phyloP scores from a whole-genome alignment of 2,888 invertebrate species.

The Phlogophora meticulosa region DNA sequence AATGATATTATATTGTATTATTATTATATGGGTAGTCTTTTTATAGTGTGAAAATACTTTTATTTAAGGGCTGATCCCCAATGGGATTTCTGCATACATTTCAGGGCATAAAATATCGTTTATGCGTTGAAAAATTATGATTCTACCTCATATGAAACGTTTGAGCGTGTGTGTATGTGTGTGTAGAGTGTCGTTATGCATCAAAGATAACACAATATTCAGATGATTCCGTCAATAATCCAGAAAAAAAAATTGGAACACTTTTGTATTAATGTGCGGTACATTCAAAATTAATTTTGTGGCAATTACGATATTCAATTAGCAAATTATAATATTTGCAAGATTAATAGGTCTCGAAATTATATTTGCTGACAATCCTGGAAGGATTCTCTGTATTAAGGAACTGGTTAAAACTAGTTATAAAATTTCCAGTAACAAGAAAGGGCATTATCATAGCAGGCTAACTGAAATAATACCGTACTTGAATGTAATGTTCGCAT shows the following conservation, averaged over 20 bases:
- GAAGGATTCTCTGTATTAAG: slow-evolving; percentile 15
- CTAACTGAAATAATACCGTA: slow-evolving; percentile 33
- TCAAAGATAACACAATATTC: too few species aligned
- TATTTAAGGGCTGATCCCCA: neutral
- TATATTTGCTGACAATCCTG: too few species aligned
- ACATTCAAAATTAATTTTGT: too few species aligned
- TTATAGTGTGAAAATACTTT: too few species aligned
- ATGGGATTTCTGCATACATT: neutral
- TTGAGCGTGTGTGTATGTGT: neutral
- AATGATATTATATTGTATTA: too few species aligned
- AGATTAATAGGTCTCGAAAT: too few species aligned
- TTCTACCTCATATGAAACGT: neutral
- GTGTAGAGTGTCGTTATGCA: too few species aligned
- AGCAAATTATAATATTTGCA: too few species aligned
- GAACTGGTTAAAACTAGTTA: slow-evolving; percentile 32
- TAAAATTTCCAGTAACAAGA: slow-evolving; percentile 41
- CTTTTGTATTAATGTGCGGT: too few species aligned
- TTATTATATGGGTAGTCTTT: too few species aligned
- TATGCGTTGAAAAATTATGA: neutral
- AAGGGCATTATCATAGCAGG: slow-evolving; percentile 18
- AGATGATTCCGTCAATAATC: too few species aligned
- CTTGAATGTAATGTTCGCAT: slow-evolving; percentile 45
- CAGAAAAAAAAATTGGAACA: neutral
- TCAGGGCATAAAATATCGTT: neutral
- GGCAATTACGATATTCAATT: too few species aligned